Evolutionary conservation across 2,113 vertebrate species (phyloP).

Genomic region (Rhineura floridana): DNA sequence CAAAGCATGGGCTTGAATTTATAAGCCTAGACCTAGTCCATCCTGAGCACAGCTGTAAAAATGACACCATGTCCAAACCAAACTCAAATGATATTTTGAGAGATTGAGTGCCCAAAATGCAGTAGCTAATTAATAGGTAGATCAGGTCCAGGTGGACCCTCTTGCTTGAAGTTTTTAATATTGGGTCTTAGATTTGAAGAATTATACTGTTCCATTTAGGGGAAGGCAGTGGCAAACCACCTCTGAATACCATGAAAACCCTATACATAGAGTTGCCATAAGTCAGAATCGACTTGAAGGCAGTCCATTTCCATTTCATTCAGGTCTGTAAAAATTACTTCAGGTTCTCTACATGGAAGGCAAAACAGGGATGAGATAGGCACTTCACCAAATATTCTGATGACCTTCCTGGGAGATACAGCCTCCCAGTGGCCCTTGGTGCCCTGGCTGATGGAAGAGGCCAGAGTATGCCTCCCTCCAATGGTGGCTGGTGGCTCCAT

Average conservation of each 20-base stretch:
- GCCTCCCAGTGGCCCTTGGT: no score
- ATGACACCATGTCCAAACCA: neutral
- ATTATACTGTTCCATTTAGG: neutral
- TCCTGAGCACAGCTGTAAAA: neutral
- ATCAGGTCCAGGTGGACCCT: neutral
- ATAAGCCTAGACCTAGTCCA: slow-evolving; percentile 5
- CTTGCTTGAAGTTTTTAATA: neutral
- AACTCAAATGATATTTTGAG: neutral
- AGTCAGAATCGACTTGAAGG: no score
- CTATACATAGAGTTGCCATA: no score
- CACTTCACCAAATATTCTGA: neutral
- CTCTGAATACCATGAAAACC: no score
- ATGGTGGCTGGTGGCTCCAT: no score
- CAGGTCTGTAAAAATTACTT: no score
- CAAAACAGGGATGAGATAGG: neutral
- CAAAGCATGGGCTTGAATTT: slow-evolving; percentile 12
- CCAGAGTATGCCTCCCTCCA: no score
- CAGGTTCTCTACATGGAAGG: neutral
- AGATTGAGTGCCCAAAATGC: neutral
- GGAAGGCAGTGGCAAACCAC: no score
- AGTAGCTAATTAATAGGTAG: neutral
- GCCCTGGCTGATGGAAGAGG: no score
- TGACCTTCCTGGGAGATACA: no score
- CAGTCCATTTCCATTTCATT: no score
- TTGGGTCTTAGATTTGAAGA: neutral